Base-by-base conservation (phyloP, 2,113 vertebrate genomes). In the Redunca redunca region DNA sequence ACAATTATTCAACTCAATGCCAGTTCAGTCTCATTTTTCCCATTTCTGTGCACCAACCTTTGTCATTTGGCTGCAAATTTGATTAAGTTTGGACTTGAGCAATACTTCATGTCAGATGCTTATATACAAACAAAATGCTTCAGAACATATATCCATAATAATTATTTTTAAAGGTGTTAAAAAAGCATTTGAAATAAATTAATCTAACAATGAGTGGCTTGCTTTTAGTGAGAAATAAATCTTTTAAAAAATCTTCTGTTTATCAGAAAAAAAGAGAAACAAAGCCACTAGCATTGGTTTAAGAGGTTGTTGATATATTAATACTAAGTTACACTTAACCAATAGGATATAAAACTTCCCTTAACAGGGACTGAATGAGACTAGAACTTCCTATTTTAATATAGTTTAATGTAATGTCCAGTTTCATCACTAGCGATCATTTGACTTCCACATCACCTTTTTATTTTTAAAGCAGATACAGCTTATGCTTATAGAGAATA, bases 41-140 rank as follows among this genome's bases (percentile, higher is more conserved):
- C 43, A 95, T 82, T 78, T 94, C 16, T 90, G 40, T 88, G 64
- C 10, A 55, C 33, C 33, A 90, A 64, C 25, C 7, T 71, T 85
- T 96, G 92, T 21, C 46, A 92, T 23, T 86, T 96, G 77, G 58
- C 64, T 94, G 25, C 60, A 78, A 95, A 96, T 91, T 62, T 92
- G 36, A 97, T 92, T 92, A 97, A 74, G 64, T 96, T 55, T 82
- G 85, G 50, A 86, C 33, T 92, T 12, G 87, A 92, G 14, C 48
- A 87, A 62, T 71, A 94, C 62, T 95, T 97, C 91, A 90, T 55
- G 36, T 87, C 78, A 86, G 58, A 88, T 53, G 25, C 81, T 95
- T 95, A 94, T 78, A 43, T 67, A 84, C 55, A 96, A 97, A 95
- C 7, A 53, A 80, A 95, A 58, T 90, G 17, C 5, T 78, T 91